Evolutionary conservation across 1,140 invertebrate species (phyloP).

Genomic region (Pantala flavescens): DNA sequence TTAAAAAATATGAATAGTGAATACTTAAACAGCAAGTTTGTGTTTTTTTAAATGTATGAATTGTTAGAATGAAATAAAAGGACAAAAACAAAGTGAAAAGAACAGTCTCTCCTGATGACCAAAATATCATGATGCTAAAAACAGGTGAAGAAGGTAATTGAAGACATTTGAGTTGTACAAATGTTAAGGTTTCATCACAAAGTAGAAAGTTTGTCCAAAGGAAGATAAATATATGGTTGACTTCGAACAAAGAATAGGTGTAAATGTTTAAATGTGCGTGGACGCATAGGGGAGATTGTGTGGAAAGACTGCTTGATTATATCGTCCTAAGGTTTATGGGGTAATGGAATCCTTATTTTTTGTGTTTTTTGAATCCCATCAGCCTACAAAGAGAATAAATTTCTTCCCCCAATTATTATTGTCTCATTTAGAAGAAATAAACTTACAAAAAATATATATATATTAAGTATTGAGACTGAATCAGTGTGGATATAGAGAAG

Average conservation of each 20-base stretch:
- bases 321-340: slow-evolving; percentile 8
- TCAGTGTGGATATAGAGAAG: background rate
- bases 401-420: background rate
- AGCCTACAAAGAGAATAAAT: background rate
- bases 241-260: too few relatives aligned
- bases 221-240: too few relatives aligned
- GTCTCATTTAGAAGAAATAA: slow-evolving; percentile 1
- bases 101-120: background rate
- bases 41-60: too few relatives aligned
- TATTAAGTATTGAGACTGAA: background rate
- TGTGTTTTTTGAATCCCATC: background rate
- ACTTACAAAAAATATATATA: background rate
- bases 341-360: slow-evolving; percentile 7
- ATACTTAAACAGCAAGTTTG: background rate
- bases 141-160: background rate
- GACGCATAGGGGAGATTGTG: background rate
- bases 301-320: background rate
- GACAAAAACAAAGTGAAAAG: too few relatives aligned
- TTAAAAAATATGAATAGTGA: background rate
- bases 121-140: background rate
- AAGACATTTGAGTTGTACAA: too few relatives aligned
- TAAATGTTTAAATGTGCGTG: background rate
- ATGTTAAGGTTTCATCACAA: too few relatives aligned
- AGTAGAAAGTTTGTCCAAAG: too few relatives aligned
- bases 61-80: too few relatives aligned